These are phyloP conservation scores for Bibio marci DNA, from an alignment of 2,888 invertebrate species.

Conservation along the genomic window DNA sequence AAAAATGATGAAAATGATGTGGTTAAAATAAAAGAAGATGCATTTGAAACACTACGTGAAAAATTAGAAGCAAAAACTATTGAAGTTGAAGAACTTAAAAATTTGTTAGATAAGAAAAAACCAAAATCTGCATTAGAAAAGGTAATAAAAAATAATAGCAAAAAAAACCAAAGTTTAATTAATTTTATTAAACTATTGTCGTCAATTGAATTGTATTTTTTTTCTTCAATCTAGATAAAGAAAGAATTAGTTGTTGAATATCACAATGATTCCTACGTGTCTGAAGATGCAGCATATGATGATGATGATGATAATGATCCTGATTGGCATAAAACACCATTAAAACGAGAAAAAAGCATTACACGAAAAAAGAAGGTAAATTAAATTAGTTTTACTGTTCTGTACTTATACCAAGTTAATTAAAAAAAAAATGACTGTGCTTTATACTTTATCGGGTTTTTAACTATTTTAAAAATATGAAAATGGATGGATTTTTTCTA, in stretches of 20 bases:
- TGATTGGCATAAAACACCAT: constrained; percentile 53
- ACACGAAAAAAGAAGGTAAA: constrained; percentile 12
- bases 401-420: not conserved
- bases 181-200: too few species aligned
- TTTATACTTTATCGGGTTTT: not conserved
- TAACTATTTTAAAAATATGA: too few species aligned
- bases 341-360: constrained; percentile 18
- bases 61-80: not conserved
- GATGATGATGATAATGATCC: constrained; percentile 32
- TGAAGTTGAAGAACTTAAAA: not conserved
- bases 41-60: not conserved
- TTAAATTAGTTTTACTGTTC: constrained; percentile 6
- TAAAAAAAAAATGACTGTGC: not conserved
- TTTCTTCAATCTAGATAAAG: not conserved
- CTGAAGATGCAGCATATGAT: not conserved
- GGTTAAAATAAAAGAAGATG: constrained; percentile 1
- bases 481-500: too few species aligned
- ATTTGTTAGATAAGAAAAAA: not conserved
- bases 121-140: not conserved
- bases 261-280: not conserved
- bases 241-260: not conserved
- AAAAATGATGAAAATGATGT: not conserved
- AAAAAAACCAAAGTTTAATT: too few species aligned
- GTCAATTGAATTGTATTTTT: not conserved
- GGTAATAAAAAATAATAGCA: not conserved